A percentile compares a stretch with the other conserved stretches of the same genome.
Evolutionary conservation across 2,888 invertebrate genomes (phyloP).

Genomic region (Pandemis heparana): DNA sequence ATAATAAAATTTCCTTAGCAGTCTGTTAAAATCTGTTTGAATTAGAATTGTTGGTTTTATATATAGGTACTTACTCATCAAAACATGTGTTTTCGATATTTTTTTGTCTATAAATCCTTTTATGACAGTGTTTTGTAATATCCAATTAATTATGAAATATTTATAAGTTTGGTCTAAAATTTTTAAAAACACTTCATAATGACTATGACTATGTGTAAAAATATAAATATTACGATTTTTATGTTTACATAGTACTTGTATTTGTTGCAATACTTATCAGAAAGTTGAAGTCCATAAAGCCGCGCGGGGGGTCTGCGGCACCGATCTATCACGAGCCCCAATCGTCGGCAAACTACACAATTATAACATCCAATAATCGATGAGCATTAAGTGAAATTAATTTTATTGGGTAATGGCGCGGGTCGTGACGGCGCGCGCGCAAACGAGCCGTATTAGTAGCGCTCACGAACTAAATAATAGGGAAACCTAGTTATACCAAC

Average conservation of each 20-base stretch:
- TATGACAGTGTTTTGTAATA: too few relatives aligned
- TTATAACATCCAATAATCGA: constrained; percentile 82
- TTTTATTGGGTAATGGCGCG: constrained; percentile 80
- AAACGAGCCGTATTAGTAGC: constrained; percentile 73
- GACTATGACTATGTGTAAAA: too few relatives aligned
- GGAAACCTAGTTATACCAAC: constrained; percentile 14
- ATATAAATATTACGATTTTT: neutral
- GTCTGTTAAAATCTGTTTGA: too few relatives aligned
- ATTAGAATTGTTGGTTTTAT: too few relatives aligned
- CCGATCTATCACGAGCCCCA: constrained; percentile 78
- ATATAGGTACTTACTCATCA: too few relatives aligned
- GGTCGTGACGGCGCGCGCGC: constrained; percentile 79
- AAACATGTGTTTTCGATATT: too few relatives aligned
- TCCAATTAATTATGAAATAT: too few relatives aligned
- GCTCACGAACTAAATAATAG: constrained; percentile 38
- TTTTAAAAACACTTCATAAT: too few relatives aligned
- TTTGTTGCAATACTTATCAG: neutral
- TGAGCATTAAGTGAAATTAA: constrained; percentile 84
- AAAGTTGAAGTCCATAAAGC: constrained; percentile 24
- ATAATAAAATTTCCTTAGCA: too few relatives aligned
- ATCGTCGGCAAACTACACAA: constrained; percentile 74
- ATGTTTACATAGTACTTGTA: neutral
- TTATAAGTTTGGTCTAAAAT: too few relatives aligned
- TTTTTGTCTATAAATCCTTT: too few relatives aligned
- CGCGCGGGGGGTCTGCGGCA: constrained; percentile 73